A percentile compares a stretch with the other conserved stretches of the same genome.
Conservation (phyloP, 1,140 invertebrate species). For the Hypothenemus hampei region DNA sequence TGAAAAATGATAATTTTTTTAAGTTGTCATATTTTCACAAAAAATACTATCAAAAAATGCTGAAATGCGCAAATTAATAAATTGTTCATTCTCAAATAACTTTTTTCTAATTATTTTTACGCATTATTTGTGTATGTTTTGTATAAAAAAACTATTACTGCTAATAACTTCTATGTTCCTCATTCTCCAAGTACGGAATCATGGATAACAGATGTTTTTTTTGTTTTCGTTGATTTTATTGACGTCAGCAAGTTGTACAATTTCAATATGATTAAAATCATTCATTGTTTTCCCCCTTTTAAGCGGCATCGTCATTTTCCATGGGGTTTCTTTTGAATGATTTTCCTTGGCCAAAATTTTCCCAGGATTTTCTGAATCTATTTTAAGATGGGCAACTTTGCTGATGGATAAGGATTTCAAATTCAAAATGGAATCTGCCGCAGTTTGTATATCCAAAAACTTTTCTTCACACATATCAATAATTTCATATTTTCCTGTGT, state of each 20-base stretch:
- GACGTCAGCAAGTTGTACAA: conserved; percentile 7
- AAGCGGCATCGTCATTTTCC: conserved; percentile 7
- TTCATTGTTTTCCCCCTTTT: conserved; percentile 16
- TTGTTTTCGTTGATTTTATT: conserved; percentile 21
- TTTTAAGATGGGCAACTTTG: conserved; percentile 14
- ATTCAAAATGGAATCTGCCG: conserved; percentile 17
- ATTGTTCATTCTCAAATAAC: too few relatives aligned
- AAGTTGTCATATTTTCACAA: too few relatives aligned
- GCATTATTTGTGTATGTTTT: too few relatives aligned
- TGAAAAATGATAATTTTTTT: too few relatives aligned
- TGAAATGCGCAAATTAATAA: too few relatives aligned
- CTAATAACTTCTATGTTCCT: too few relatives aligned
- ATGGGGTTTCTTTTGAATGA: conserved; percentile 4
- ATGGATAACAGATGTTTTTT: too few relatives aligned
- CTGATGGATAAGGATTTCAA: conserved; percentile 17
- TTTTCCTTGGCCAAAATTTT: conserved; percentile 11
- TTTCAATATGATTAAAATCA: conserved; percentile 12
- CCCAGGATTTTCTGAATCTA: conserved; percentile 12
- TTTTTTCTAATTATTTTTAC: too few relatives aligned
- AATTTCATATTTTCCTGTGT: conserved; percentile 20
- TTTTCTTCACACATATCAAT: conserved; percentile 12
- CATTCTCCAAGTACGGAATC: too few relatives aligned
- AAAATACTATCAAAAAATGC: too few relatives aligned
- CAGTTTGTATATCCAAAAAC: conserved; percentile 24
- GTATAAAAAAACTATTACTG: too few relatives aligned